Evolutionary conservation across 2,113 vertebrate species (phyloP), one percentile per base, ranked within the genome.

Genomic region (Urocitellus parryii): DNA sequence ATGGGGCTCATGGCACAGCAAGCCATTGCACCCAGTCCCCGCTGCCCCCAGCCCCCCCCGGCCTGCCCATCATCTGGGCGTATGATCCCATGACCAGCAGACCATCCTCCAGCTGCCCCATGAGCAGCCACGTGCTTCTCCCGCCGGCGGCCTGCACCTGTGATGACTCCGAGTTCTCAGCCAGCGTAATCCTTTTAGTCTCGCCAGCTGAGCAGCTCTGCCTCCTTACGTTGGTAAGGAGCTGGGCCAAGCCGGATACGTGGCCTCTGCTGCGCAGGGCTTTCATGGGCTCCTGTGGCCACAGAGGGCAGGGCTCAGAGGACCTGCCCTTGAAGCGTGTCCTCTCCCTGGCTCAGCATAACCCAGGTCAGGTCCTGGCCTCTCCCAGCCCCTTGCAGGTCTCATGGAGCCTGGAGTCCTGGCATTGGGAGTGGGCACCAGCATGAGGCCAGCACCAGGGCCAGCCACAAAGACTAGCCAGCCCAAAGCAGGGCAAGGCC

Each of bases 141-240:
- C 4, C 25, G 12, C 34, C 0, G 2, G 22, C 6, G 3, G 8
- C 10, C n/a, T 42, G 25, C 22, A 8, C 1, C 29, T 58, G 24
- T n/a, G 48, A 11, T 58, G 11, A 16, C 32, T 24, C 20, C 29
- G 39, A 61, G 83, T 45, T 12, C 51, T 37, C 65, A 1, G 14
- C 34, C 42, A 74, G 18, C 27, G 1, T 61, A 53, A 74, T 81
- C 77, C 84, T 63, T 25, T 81, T 80, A 81, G 65, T 65, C 18
- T 27, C 17, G 0, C 39, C 37, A 42, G 25, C 32, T 73, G 32
- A 65, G 27, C 18, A 8, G 25, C 76, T 22, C 14, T 65, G 34
- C 25, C 53, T 45, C 65, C 24, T 1, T 17, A 45, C 45, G 45
- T 45, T 45, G 45, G 45, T 45, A 45, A 45, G 45, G 16, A 37